Evolutionary conservation across 2,797 vertebrate genomes (phyloP), one percentile per base, ranked within the genome.

Genomic region (Paratrypauchen microcephalus): DNA sequence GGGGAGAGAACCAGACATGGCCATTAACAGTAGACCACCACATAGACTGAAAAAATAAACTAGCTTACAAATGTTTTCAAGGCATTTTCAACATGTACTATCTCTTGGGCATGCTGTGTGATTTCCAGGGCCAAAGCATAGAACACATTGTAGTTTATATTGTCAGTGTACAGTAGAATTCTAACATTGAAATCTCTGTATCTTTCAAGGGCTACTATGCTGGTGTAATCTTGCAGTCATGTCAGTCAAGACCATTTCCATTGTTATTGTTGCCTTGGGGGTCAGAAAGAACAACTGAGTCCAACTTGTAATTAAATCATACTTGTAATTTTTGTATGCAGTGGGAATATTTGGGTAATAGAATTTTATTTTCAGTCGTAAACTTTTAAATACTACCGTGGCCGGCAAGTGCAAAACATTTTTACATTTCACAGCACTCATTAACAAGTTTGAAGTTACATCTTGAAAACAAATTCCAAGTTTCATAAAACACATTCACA

Each of bases 21-120:
- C 74, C 82, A 83, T 87, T 84, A 87, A 84, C 77, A 68, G 68
- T 0, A 62, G 71, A 78, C 78, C 66, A 76, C 73, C 75, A 60
- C 41, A 60, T 63, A 2, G 21, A 60, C 18, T 1, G 56, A 30
- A 19, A 45, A 66, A 39, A 59, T 23, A 69, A 58, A 75, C 47
- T 32, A 26, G 54, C 50, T 56, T 56, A 75, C 45, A 73, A 9
- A 66, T 60, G 59, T 15, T 47, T 58, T 2, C 8, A 60, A 45
- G 39, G 57, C 57, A 23, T 61, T 47, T 18, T 62, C 26, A 67
- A 8, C 78, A 60, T 73, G 54, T 68, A 1, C 13, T 16, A 74
- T 77, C 73, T 81, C 75, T 6, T 1, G 8, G 28, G 55, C 59
- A 65, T 47, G 6, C 39, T 12, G 1, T 56, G 59, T 59, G 39